A percentile compares a stretch with the other conserved stretches of the same genome.
These are phyloP conservation scores for Petrocephalus microphthalmus DNA, from an alignment of 2,113 vertebrate genomes.

Conservation along the genomic window DNA sequence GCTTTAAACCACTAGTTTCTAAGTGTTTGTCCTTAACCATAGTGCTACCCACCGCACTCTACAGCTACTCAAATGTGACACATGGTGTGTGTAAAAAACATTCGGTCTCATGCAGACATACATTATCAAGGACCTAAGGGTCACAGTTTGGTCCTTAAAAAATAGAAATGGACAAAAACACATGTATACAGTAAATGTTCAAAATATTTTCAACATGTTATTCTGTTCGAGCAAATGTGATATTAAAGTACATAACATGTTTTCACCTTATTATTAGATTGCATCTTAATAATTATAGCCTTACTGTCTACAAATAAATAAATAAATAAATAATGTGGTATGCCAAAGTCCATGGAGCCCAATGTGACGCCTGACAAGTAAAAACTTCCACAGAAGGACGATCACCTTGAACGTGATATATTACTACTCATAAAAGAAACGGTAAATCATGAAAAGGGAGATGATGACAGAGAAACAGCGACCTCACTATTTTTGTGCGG, in stretches of 20 bases:
- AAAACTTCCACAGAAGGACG: not conserved
- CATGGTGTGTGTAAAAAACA: not conserved
- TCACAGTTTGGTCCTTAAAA: not conserved
- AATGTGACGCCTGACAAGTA: not conserved
- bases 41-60: not conserved
- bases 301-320: not conserved
- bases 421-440: not conserved
- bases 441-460: not conserved
- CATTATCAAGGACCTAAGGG: not conserved
- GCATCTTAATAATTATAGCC: not conserved
- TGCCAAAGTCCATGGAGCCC: not conserved
- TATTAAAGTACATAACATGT: not conserved
- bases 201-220: not conserved
- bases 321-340: not conserved
- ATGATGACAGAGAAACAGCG: not conserved
- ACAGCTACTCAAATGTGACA: not conserved
- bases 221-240: not conserved
- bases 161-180: not conserved
- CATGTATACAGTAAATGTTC: not conserved
- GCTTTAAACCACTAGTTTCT: not conserved
- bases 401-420: not conserved
- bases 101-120: not conserved
- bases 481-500: not conserved
- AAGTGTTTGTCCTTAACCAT: not conserved
- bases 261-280: not conserved